These are phyloP conservation scores for Sander lucioperca DNA, from an alignment of 2,113 vertebrate species.

Conservation along the genomic window DNA sequence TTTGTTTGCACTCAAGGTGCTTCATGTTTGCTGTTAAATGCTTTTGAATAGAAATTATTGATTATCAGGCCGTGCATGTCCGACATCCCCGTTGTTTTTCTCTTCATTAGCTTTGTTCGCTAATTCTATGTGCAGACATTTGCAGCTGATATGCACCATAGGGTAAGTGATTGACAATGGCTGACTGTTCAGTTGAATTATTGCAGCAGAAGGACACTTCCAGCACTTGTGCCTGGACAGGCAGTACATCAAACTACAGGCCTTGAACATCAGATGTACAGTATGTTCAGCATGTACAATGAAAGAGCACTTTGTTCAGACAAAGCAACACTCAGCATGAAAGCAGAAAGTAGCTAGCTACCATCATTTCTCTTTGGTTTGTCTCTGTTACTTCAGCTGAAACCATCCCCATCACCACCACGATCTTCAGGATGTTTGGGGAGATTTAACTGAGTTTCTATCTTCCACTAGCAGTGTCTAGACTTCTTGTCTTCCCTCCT, in stretches of 20 bases:
- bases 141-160: slow-evolving; percentile 28
- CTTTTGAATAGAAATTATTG: background rate
- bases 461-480: background rate
- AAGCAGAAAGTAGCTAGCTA: background rate
- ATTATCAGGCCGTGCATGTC: background rate
- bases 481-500: background rate
- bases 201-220: slow-evolving; percentile 12
- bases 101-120: slow-evolving; percentile 30
- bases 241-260: background rate
- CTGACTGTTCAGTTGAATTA: slow-evolving; percentile 33
- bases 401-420: background rate
- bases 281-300: background rate
- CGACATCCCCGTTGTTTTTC: background rate
- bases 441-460: slow-evolving; percentile 2
- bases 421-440: background rate
- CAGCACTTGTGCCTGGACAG: background rate
- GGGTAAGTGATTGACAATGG: slow-evolving; percentile 27
- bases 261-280: background rate
- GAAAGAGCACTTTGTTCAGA: background rate
- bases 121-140: slow-evolving; percentile 34
- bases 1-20: background rate
- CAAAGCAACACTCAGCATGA: background rate
- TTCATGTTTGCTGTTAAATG: background rate
- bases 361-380: background rate
- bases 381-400: background rate